Evolutionary conservation across 2,888 invertebrate species (phyloP).

Genomic region (Brachylomia viminalis): DNA sequence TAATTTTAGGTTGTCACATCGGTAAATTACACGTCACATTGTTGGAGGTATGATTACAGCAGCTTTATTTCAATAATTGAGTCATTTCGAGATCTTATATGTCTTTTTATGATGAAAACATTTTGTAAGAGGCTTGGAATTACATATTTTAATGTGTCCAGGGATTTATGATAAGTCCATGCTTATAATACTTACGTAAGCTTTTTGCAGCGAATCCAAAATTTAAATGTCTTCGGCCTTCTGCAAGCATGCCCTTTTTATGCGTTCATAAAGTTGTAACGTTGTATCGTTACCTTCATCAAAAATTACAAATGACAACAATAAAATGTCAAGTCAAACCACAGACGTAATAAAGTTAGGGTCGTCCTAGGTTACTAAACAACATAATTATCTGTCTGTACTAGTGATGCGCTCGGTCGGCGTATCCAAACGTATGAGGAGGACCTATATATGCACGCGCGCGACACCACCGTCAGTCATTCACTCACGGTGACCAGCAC

Average conservation of each 20-base stretch:
- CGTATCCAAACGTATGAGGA: too few relatives aligned
- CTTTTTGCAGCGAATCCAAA: constrained; percentile 21
- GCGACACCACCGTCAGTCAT: too few relatives aligned
- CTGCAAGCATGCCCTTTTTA: neutral
- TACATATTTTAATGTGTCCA: constrained; percentile 42
- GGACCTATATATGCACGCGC: too few relatives aligned
- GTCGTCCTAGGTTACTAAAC: too few relatives aligned
- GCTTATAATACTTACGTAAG: constrained; percentile 8
- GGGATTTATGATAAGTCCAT: constrained; percentile 32
- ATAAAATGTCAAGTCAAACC: too few relatives aligned
- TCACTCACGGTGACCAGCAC: too few relatives aligned
- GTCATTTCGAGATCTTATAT: constrained; percentile 61
- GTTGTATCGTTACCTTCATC: too few relatives aligned
- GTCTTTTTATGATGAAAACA: constrained; percentile 53
- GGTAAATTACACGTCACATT: constrained; percentile 74
- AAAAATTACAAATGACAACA: too few relatives aligned
- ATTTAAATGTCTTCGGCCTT: constrained; percentile 7
- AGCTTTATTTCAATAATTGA: constrained; percentile 72
- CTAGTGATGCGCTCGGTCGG: too few relatives aligned
- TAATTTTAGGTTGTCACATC: constrained; percentile 66
- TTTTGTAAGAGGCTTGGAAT: constrained; percentile 35
- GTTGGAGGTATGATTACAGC: constrained; percentile 71
- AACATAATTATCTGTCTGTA: too few relatives aligned
- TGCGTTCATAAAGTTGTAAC: too few relatives aligned
- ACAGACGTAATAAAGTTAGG: too few relatives aligned